These are phyloP conservation scores for Corynorhinus townsendii DNA, from an alignment of 2,113 vertebrate species.

Conservation along the genomic window DNA sequence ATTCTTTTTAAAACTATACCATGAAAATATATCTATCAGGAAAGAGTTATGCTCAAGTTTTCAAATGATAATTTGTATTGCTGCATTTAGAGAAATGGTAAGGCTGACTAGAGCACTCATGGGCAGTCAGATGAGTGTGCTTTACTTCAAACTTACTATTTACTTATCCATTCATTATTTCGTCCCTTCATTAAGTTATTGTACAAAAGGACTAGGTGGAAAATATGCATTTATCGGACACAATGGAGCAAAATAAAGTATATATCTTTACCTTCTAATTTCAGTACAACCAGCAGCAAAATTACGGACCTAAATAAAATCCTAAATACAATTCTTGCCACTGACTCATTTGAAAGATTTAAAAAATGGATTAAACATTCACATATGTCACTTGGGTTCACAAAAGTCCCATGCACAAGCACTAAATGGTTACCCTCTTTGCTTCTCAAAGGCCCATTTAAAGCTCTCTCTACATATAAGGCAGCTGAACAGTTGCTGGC, in stretches of 20 bases:
- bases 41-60: background rate
- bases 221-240: background rate
- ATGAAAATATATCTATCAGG: background rate
- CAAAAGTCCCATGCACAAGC: background rate
- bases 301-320: background rate
- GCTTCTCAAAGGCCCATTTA: conserved; percentile 4
- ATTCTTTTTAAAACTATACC: background rate
- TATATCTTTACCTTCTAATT: background rate
- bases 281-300: background rate
- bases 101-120: background rate
- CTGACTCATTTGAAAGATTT: conserved; percentile 1
- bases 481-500: background rate
- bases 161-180: background rate
- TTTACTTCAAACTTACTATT: background rate
- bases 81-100: background rate
- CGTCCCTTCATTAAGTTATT: background rate
- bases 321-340: background rate
- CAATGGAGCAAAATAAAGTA: background rate
- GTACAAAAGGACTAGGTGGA: background rate
- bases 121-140: background rate
- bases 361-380: background rate
- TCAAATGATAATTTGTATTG: background rate
- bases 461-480: background rate
- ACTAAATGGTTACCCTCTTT: background rate
- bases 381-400: background rate